A percentile compares a stretch with the other conserved stretches of the same genome.
These are phyloP conservation scores for Ceramica pisi DNA, from an alignment of 2,888 invertebrate species.

Conservation along the genomic window DNA sequence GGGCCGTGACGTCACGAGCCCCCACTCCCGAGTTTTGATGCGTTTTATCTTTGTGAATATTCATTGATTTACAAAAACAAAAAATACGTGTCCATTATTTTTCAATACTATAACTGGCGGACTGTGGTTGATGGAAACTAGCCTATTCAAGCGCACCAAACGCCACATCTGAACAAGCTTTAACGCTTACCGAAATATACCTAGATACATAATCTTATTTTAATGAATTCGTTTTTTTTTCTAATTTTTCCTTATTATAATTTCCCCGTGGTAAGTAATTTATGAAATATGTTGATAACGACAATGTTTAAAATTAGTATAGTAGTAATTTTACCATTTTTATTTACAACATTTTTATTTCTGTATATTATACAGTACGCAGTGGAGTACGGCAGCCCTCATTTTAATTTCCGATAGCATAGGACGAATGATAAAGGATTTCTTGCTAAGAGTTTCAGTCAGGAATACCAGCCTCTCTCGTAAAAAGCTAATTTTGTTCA, in stretches of 20 bases:
- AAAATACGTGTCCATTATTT: too few species aligned
- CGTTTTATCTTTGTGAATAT: too few species aligned
- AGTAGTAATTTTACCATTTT: not conserved
- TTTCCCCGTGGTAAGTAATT: not conserved
- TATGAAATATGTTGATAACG: not conserved
- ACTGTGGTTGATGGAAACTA: too few species aligned
- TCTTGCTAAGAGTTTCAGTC: slow-evolving; percentile 16
- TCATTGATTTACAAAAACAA: too few species aligned
- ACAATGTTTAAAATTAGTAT: not conserved
- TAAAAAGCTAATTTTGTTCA: slow-evolving; percentile 38
- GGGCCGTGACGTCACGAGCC: too few species aligned
- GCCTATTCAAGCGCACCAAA: too few species aligned
- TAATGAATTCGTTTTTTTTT: not conserved
- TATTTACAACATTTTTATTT: not conserved
- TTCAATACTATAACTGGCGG: too few species aligned
- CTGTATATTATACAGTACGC: not conserved
- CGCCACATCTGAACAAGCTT: not conserved
- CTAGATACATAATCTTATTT: not conserved
- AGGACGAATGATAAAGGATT: slow-evolving; percentile 1
- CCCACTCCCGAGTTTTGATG: too few species aligned
- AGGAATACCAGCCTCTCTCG: slow-evolving; percentile 54
- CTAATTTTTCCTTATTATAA: slow-evolving; percentile 3
- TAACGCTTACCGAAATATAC: slow-evolving; percentile 2
- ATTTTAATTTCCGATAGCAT: not conserved
- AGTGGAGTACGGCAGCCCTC: slow-evolving; percentile 2